Percentiles rank a stretch among this genome's conserved stretches.
Evolutionary conservation across 2,113 vertebrate species (phyloP).

Genomic region (Pterocles gutturalis): DNA sequence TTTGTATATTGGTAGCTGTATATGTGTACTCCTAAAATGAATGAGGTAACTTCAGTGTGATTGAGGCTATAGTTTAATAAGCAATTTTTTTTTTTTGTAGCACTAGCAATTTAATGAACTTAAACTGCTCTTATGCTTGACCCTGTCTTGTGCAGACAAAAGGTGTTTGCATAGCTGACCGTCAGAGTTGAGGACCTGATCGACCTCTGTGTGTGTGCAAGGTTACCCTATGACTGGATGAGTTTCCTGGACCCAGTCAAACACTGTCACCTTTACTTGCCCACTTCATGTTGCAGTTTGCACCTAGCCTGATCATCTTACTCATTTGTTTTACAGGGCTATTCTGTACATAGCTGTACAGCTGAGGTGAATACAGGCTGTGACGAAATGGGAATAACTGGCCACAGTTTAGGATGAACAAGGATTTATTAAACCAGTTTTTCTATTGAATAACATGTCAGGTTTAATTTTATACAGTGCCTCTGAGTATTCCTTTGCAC

Average conservation of each 20-base stretch:
- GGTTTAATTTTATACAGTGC: neutral
- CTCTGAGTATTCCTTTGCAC: neutral
- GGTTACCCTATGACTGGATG: neutral
- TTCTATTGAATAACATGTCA: neutral
- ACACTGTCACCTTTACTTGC: neutral
- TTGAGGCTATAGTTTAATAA: neutral
- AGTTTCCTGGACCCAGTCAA: neutral
- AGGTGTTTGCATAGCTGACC: neutral
- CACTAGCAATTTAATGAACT: neutral
- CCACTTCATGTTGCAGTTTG: neutral
- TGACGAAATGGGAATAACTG: neutral
- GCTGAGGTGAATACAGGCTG: neutral
- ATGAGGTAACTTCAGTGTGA: neutral
- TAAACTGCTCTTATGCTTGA: neutral
- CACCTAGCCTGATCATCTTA: neutral
- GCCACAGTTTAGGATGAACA: neutral
- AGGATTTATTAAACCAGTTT: neutral
- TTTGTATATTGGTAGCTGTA: neutral
- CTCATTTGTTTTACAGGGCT: neutral
- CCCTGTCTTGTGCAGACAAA: neutral
- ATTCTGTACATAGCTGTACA: neutral
- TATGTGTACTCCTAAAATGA: neutral
- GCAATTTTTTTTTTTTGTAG: neutral
- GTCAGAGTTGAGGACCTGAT: neutral
- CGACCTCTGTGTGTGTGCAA: fast-evolving